A percentile compares a stretch with the other conserved stretches of the same genome.
Conservation (phyloP, 2,113 vertebrate genomes). For the Bubo blakistoni region DNA sequence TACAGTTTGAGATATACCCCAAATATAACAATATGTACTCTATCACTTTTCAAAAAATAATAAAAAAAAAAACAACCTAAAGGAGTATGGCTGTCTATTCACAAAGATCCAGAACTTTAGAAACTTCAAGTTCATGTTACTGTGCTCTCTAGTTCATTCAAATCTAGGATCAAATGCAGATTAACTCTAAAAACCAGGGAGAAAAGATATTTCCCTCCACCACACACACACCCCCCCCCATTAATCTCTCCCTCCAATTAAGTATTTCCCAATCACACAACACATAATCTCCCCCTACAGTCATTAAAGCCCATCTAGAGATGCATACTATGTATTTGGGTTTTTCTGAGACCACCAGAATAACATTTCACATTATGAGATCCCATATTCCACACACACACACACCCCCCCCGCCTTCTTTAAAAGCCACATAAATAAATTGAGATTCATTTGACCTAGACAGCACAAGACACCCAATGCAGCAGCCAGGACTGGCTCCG, state of each 20-base stretch:
- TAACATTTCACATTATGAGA: rapidly evolving
- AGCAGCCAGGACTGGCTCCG: rapidly evolving
- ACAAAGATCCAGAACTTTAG: background rate
- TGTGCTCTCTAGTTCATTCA: background rate
- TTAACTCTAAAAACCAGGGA: background rate
- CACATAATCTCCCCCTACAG: too few species aligned
- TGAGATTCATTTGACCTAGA: rapidly evolving
- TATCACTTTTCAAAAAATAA: background rate
- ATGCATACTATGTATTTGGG: rapidly evolving
- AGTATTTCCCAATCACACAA: background rate
- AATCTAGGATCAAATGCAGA: background rate
- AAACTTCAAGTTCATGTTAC: background rate
- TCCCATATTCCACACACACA: background rate
- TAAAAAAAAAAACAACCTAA: too few species aligned
- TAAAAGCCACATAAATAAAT: background rate
- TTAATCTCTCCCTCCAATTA: background rate
- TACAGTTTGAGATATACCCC: background rate
- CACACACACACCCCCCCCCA: rapidly evolving
- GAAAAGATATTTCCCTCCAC: too few species aligned
- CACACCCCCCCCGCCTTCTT: background rate
- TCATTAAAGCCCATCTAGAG: background rate
- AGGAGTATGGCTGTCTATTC: background rate
- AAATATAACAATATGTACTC: background rate
- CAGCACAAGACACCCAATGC: rapidly evolving
- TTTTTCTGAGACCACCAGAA: background rate